Percentiles rank a stretch among this genome's conserved stretches.
Conservation (phyloP, 1,140 invertebrate genomes). For the Sesamia nonagrioides region DNA sequence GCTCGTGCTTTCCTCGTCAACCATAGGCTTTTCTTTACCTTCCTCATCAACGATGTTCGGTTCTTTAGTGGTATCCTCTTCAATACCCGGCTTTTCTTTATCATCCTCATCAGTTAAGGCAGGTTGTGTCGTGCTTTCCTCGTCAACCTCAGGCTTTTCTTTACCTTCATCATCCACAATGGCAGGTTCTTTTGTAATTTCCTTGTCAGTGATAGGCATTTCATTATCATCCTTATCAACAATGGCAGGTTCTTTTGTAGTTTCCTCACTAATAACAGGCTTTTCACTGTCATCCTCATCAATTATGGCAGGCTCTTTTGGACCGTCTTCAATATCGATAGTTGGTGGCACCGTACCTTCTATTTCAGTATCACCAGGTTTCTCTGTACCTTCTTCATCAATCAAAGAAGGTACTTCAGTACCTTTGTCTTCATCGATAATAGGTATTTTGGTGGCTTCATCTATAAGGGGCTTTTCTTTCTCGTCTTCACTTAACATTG, state of each 20-base stretch:
- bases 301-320: background rate
- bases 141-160: background rate
- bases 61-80: background rate
- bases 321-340: background rate
- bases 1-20: background rate
- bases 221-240: background rate
- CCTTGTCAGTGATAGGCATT: background rate
- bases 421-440: background rate
- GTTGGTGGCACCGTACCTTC: background rate
- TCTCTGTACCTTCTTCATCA: background rate
- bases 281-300: too few relatives aligned
- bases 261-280: too few relatives aligned
- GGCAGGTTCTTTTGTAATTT: background rate
- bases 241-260: too few relatives aligned
- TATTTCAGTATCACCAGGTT: constrained; percentile 1
- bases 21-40: background rate
- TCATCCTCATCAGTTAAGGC: background rate
- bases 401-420: background rate
- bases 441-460: background rate
- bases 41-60: background rate
- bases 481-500: background rate
- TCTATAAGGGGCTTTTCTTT: background rate
- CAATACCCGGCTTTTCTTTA: background rate
- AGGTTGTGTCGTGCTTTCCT: background rate
- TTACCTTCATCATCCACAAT: background rate